Base-by-base conservation (phyloP, 2,113 vertebrate species). In the Urocynchramus pylzowi region DNA sequence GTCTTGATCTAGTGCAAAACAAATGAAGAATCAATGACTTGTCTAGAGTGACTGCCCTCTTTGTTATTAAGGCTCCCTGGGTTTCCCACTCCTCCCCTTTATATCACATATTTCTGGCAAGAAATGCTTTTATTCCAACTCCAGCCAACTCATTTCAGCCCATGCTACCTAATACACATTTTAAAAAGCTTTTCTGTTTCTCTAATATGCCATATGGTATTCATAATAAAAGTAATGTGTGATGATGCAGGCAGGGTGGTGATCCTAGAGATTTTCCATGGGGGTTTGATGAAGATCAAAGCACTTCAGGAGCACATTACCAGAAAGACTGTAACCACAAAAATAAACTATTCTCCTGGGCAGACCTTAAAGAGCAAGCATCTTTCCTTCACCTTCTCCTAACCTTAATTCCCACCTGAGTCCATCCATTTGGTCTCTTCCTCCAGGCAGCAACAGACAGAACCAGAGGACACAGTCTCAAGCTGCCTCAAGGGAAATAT, bases 1-100 rank as follows among this genome's bases (percentile, higher is more conserved):
- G 35, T 57, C 75, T 56, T 94, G 26, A 78, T 85, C 52, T 69
- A 85, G 24, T 83, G 78, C 28, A 83, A 93, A 95, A 93, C 70
- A 91, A 93, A 91, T 85, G 22, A 79, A 90, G 69, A 94, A 79
- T 94, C 95, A 85, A 95, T 73, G 49, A 7, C 52, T 75, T 54
- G 14, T 52, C 53, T 82, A 35, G 27, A 64, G 53, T 37, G 16
- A 26, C 41, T 76, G 28, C 31, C 26, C 26, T 53, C 60, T 79
- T 44, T 65, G 26, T 35, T 79, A 65, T 52, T 94, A 87, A 90
- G 61, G 60, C 31, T 73, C 67, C 10, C 41, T n/a, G 19, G 31
- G 19, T 83, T 91, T 96, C 57, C 33, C 9, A 31, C n/a, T 83
- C 57, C 44, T 94, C 41, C 16, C 41, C 7, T 90, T 91, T 60